Percentiles rank a stretch among this genome's conserved stretches.
Conservation (phyloP, 2,888 invertebrate genomes). For the Leptothorax acervorum region DNA sequence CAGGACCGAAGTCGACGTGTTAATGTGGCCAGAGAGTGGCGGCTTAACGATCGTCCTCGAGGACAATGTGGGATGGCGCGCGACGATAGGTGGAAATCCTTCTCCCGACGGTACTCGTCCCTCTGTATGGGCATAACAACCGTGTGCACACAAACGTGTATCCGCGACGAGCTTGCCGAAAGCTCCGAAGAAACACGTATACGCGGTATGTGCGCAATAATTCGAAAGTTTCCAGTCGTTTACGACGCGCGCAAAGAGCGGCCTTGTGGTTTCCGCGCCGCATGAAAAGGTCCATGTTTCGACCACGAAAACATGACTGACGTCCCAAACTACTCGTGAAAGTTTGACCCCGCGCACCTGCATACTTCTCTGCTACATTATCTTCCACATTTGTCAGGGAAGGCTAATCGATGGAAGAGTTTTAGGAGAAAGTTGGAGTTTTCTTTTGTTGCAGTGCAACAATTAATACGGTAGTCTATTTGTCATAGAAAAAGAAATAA, state of each 20-base stretch:
- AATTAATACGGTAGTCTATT: neutral
- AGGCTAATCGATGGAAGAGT: neutral
- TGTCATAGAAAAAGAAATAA: neutral
- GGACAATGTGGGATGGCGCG: conserved; percentile 18
- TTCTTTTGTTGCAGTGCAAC: neutral
- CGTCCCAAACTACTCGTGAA: conserved; percentile 42
- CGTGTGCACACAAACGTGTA: neutral
- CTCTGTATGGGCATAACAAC: neutral
- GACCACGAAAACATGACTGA: conserved; percentile 44
- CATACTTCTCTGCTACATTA: neutral
- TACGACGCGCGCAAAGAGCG: conserved; percentile 63
- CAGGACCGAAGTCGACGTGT: conserved; percentile 59
- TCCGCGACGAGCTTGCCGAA: conserved; percentile 20
- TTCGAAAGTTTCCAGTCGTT: conserved; percentile 72
- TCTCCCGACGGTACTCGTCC: neutral
- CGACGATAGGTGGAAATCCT: conserved; percentile 24
- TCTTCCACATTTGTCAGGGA: neutral
- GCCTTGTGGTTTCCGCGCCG: conserved; percentile 29
- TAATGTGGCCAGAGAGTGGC: conserved; percentile 69
- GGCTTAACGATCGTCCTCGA: conserved; percentile 68
- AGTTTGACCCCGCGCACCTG: neutral
- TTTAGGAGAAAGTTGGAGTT: neutral
- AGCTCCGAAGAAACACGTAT: conserved; percentile 39
- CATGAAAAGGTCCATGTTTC: conserved; percentile 11
- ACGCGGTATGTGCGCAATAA: conserved; percentile 58